Conservation (phyloP, 1,140 invertebrate genomes). For the Drosophila erecta region DNA sequence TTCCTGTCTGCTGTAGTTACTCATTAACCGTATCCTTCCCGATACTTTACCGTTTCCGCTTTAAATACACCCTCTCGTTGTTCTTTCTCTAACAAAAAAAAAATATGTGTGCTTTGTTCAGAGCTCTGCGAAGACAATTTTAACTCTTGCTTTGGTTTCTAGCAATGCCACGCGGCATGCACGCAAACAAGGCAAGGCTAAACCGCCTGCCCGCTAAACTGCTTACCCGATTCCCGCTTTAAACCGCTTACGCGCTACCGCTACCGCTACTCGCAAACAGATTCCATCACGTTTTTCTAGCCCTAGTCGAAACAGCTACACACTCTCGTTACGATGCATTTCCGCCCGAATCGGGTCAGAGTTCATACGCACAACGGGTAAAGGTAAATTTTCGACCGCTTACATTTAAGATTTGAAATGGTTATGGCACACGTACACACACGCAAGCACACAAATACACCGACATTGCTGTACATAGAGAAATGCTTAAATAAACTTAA, state of each 20-base stretch:
- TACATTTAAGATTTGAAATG: conserved; percentile 19
- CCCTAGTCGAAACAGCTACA: conserved; percentile 3
- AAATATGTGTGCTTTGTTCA: neutral
- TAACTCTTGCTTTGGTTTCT: conserved; percentile 69
- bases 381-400: conserved; percentile 29
- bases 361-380: conserved; percentile 40
- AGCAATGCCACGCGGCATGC: conserved; percentile 75
- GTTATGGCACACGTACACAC: conserved; percentile 41
- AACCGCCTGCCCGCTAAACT: conserved; percentile 32
- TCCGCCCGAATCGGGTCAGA: neutral
- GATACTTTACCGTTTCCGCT: neutral
- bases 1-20: too few species aligned
- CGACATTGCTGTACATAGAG: conserved; percentile 59
- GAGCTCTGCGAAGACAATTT: conserved; percentile 19
- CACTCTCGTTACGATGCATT: neutral
- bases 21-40: too few species aligned
- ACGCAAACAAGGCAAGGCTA: conserved; percentile 62
- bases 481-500: conserved; percentile 65
- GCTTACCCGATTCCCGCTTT: conserved; percentile 17
- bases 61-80: neutral
- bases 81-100: neutral
- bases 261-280: conserved; percentile 9
- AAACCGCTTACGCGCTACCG: conserved; percentile 25
- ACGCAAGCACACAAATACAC: conserved; percentile 11
- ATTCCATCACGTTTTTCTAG: conserved; percentile 30